These are phyloP conservation scores for Paedocypris micromegethes DNA, from an alignment of 2,797 vertebrate species.

Conservation along the genomic window DNA sequence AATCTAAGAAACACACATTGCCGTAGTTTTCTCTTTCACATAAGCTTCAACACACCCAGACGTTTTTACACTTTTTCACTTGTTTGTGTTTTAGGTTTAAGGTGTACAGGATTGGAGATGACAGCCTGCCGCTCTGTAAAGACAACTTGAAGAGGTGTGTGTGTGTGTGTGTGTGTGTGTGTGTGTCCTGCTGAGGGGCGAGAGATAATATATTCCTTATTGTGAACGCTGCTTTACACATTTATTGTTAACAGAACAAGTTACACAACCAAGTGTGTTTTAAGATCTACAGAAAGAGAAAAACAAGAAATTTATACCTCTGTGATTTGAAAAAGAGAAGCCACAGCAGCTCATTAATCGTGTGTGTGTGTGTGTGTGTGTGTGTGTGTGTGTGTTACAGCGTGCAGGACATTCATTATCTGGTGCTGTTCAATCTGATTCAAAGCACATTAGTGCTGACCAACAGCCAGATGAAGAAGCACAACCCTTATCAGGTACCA, in stretches of 20 bases:
- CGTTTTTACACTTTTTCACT: neutral
- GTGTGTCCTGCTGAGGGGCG: too few relatives aligned
- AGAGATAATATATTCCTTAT: too few relatives aligned
- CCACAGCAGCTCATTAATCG: neutral
- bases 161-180: constrained; percentile 14
- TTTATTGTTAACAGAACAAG: too few relatives aligned
- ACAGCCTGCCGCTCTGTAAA: constrained; percentile 51
- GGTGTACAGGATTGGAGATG: constrained; percentile 77
- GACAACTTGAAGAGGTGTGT: constrained; percentile 73
- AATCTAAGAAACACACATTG: too few relatives aligned
- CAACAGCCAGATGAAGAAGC: constrained; percentile 86
- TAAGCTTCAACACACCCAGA: constrained; percentile 1
- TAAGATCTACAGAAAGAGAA: too few relatives aligned
- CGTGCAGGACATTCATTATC: constrained; percentile 79
- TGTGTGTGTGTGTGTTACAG: constrained; percentile 60
- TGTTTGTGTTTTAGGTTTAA: constrained; percentile 71
- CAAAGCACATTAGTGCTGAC: constrained; percentile 91
- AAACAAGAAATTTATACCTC: too few relatives aligned
- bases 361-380: constrained; percentile 15
- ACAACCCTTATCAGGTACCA: constrained; percentile 84
- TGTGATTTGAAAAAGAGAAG: too few relatives aligned
- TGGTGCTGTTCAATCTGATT: constrained; percentile 90
- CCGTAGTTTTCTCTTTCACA: too few relatives aligned
- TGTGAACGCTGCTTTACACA: too few relatives aligned
- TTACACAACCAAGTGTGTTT: too few relatives aligned